Evolutionary conservation across 1,140 invertebrate species (phyloP), one percentile per base, ranked within the genome.

Genomic region (Hylaeus volcanicus): DNA sequence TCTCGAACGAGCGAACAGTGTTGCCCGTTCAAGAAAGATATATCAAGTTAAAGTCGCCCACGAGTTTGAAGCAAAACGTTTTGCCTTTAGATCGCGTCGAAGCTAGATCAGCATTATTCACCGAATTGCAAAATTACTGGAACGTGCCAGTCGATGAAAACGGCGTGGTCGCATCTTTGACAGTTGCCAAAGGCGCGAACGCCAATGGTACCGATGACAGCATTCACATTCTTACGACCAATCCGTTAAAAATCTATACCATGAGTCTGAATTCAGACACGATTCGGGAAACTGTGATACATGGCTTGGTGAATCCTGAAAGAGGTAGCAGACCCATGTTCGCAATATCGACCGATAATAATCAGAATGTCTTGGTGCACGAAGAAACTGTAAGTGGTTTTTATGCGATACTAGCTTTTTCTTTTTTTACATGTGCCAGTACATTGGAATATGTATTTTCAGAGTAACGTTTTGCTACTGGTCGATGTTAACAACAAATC

Each of bases 61-160:
- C 79, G 12, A 74, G 68, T 26, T 87, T 87, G 45, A 55, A 55
- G 9, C 86, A 87, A 75, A 83, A 82, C 15, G 74, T 63, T 39
- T 85, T 89, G 41, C 77, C 82, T 55, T 74, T 95, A 78, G 93
- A 95, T 81, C 91, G 92, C 86, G 90, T 92, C 64, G 94, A 95
- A 75, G 91, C 94, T 2, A 91, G 95, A 82, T 93, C 94, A 0
- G 83, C 89, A 39, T 91, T 92, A 81, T 95, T 95, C 87, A 94
- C 93, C n/a, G 95, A 95, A 84, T 87, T 95, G 79, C 93, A 95
- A 80, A 93, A 92, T 70, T 94, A 93, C 79, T 96, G 95, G 94
- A 92, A 89, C 3, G 82, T 96, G 26, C 95, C 95, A 0, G 83
- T 95, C 39, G 89, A 91, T 71, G 94, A 95, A 39, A 91, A 89